Evolutionary conservation across 64 coral and sea anemone genomes (phyloP).

Genomic region (Dendronephthya gigantea): DNA sequence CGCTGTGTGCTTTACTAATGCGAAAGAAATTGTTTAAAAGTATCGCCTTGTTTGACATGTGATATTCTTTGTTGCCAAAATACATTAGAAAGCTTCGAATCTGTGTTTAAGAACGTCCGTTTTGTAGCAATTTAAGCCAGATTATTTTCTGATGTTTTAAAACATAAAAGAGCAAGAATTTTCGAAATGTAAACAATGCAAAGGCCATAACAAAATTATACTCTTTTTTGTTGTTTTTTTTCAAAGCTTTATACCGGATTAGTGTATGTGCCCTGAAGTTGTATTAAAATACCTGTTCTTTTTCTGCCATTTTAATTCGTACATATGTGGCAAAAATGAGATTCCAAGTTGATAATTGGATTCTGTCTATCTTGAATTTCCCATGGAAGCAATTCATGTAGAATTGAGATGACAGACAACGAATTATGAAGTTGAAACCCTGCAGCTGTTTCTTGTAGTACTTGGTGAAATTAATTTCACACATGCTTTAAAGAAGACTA

Average conservation of each 20-base stretch:
- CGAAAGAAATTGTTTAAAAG: background rate
- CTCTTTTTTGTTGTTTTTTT: background rate
- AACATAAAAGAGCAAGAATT: background rate
- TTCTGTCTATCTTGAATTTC: too few species aligned
- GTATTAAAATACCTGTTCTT: too few species aligned
- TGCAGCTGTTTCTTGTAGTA: too few species aligned
- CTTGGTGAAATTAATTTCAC: too few species aligned
- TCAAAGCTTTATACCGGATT: background rate
- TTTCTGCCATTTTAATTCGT: too few species aligned
- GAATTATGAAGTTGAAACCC: too few species aligned
- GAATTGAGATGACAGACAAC: too few species aligned
- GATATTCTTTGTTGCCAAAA: background rate
- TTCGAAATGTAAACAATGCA: background rate
- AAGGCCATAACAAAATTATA: background rate
- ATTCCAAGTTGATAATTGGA: too few species aligned
- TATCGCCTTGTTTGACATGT: background rate
- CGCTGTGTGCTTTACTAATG: background rate
- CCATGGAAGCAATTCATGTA: too few species aligned
- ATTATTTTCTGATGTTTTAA: background rate
- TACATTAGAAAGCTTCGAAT: background rate
- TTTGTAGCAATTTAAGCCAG: background rate
- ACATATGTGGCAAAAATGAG: too few species aligned
- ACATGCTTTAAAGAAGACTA: too few species aligned
- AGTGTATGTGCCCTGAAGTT: too few species aligned
- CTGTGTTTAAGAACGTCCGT: background rate